Evolutionary conservation across 2,888 invertebrate genomes (phyloP), one percentile per base, ranked within the genome.

Genomic region (Apodemia hepburni): DNA sequence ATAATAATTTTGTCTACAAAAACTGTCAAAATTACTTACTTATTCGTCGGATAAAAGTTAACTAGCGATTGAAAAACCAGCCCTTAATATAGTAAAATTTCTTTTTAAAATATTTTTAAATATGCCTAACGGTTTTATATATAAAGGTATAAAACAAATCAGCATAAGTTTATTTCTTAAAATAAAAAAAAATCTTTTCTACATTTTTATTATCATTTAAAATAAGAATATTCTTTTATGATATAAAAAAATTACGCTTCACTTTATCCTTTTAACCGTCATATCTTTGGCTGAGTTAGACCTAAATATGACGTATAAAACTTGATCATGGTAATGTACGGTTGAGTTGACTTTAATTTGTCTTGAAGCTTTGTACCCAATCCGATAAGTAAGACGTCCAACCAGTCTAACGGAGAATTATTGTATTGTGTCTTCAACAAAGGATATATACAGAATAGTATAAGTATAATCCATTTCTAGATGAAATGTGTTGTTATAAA

Each of bases 261-360:
- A 42, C 15, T 42, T 42, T 15, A 42, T 42, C 42, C 42, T 15
- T 42, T 42, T 42, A 42, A 38, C 42, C 15, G 15, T 42, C 42
- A 15, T 42, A 42, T 42, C 42, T 42, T 42, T 42, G 15, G 15
- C 42, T 15, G 15, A 12, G 42, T 42, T 42, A 42, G 15, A 15
- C 15, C 15, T 42, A 54, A 54, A 54, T 54, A 54, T 54, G 22
- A 22, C 2, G 1, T 54, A 49, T 18, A 54, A 54, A 54, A 18
- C 51, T 18, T 54, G 22, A 54, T 54, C 51, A 54, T 22, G 51
- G 51, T 54, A 22, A 54, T 54, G 22, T 27, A 54, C 51, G 22
- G 27, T 54, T 27, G 51, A 54, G 51, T 54, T 54, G 54, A 22
- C 54, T 54, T 54, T 27, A 54, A 54, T 54, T 54, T 54, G 54